Conservation (phyloP, 2,797 vertebrate genomes). For the Salarias fasciatus region DNA sequence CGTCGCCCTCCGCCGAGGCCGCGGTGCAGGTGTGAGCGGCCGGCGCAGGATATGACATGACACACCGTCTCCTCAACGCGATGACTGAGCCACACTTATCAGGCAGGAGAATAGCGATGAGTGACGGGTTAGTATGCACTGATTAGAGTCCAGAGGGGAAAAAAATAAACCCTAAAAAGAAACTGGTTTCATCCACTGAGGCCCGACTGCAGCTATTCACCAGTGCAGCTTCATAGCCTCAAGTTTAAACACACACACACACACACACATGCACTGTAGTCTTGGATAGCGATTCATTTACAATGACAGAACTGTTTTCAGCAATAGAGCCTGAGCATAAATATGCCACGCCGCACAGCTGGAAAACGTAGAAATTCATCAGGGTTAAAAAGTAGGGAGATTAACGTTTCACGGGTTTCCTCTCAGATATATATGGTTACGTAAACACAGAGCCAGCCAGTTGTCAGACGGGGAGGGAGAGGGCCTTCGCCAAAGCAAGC, state of each 20-base stretch:
- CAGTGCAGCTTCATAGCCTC: slow-evolving; percentile 34
- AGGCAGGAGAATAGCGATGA: slow-evolving; percentile 32
- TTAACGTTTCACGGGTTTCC: slow-evolving; percentile 82
- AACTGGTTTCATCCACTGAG: slow-evolving; percentile 18
- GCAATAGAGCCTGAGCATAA: slow-evolving; percentile 75
- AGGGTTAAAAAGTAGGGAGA: slow-evolving; percentile 80
- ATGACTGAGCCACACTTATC: slow-evolving; percentile 58
- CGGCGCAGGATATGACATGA: slow-evolving; percentile 57
- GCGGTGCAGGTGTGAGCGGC: slow-evolving; percentile 62
- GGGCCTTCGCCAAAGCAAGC: slow-evolving; percentile 76
- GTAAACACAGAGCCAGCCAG: slow-evolving; percentile 77
- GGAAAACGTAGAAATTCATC: slow-evolving; percentile 83
- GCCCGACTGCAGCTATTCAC: slow-evolving; percentile 36
- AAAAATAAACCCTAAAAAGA: slow-evolving; percentile 41
- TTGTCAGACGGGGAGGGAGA: slow-evolving; percentile 62
- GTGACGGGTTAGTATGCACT: slow-evolving; percentile 25
- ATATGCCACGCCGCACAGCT: slow-evolving; percentile 80
- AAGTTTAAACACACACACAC: slow-evolving; percentile 34
- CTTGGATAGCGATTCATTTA: slow-evolving; percentile 74
- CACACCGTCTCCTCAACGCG: slow-evolving; percentile 49
- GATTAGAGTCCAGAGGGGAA: slow-evolving; percentile 11
- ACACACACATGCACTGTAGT: slow-evolving; percentile 43
- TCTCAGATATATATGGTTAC: slow-evolving; percentile 80
- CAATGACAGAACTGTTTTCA: slow-evolving; percentile 79
- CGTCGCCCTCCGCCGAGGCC: slow-evolving; percentile 33